Conservation (phyloP, 1,140 invertebrate genomes). For the Tetranychus urticae region DNA sequence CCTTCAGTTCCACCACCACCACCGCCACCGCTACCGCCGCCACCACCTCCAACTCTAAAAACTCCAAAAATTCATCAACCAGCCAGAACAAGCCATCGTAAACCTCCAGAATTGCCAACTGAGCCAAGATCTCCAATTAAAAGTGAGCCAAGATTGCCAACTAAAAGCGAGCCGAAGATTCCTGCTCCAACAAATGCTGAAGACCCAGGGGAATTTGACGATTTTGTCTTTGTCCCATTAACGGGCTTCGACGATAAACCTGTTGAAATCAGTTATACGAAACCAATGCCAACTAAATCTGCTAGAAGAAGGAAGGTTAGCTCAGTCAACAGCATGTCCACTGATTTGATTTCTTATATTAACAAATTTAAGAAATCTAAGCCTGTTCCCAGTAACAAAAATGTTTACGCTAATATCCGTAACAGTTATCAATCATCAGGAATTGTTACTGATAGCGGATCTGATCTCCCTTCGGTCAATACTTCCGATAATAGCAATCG, state of each 20-base stretch:
- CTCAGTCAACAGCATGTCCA: too few species aligned
- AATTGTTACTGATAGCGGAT: too few species aligned
- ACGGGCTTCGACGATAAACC: slow-evolving; percentile 4
- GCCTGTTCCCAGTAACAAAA: slow-evolving; percentile 13
- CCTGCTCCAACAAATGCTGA: neutral
- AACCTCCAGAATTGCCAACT: neutral
- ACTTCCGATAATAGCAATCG: too few species aligned
- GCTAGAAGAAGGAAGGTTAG: too few species aligned
- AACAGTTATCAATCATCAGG: neutral
- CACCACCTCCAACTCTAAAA: neutral
- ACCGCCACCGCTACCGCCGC: too few species aligned
- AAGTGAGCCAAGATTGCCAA: neutral
- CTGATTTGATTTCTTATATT: too few species aligned
- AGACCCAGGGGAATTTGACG: slow-evolving; percentile 28
- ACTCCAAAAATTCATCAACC: neutral
- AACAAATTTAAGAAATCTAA: too few species aligned
- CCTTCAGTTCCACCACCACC: neutral
- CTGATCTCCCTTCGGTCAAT: too few species aligned
- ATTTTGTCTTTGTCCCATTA: slow-evolving; percentile 60
- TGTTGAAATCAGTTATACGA: too few species aligned
- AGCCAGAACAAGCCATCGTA: neutral
- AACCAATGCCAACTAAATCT: too few species aligned
- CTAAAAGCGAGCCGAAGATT: too few species aligned
- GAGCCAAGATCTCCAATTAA: neutral
- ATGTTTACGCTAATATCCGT: slow-evolving; percentile 12